Evolutionary conservation across 2,797 vertebrate species (phyloP), one percentile per base, ranked within the genome.

Genomic region (Florisuga fusca): DNA sequence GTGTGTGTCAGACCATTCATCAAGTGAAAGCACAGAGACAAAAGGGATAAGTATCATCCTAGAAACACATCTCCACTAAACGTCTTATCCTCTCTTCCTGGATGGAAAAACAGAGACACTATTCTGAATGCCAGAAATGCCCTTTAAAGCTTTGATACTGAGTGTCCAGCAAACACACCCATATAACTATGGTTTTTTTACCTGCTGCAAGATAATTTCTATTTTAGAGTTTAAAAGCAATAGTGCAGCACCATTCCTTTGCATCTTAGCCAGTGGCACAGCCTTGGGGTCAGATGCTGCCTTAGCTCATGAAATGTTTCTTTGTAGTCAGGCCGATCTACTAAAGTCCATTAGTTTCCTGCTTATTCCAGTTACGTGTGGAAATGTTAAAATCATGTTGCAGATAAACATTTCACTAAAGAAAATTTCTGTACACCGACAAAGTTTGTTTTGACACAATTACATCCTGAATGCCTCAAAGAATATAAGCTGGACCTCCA

Each of bases 41-140:
- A 74, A 91, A 76, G 43, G 43, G 87, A 53, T 1, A 3, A 10
- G 12, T 82, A 74, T 80, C 75, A 84, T 26, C 55, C n/a, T 64
- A 76, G 67, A 93, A 92, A 33, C 29, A 53, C 0, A 3, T 87
- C 71, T 91, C 48, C 27, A 50, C 46, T 69, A 55, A 46, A 94
- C 94, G 19, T 31, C 76, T 86, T 92, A 87, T 93, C 84, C 50
- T 13, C 8, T n/a, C 53, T 86, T 91, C 54, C 73, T 92, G 91
- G 90, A 41, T 93, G 88, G 82, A 76, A 92, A 93, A 90, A 62
- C 36, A 80, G 45, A 79, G 74, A 19, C 87, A 36, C 33, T n/a
- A 19, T 74, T 79, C 38, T 59, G 61, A 71, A 23, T 55, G n/a
- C 46, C 67, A 80, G 67, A 69, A 92, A 81, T 2, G 0, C 27